These are phyloP conservation scores for Cephonodes hylas DNA, from an alignment of 2,888 invertebrate genomes.

Conservation along the genomic window DNA sequence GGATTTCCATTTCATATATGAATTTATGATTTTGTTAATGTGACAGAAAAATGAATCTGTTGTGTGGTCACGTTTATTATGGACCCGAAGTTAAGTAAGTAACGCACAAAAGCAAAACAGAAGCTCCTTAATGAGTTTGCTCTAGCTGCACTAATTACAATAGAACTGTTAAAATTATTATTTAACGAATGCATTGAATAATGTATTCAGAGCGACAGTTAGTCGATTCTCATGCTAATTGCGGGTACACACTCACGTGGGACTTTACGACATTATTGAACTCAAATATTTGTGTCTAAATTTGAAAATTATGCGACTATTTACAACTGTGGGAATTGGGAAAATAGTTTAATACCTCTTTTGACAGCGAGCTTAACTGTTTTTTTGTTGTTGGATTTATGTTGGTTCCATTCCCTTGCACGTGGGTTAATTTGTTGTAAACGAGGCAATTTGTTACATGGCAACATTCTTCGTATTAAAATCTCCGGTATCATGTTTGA, in stretches of 20 bases:
- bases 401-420: constrained; percentile 11
- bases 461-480: not conserved
- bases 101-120: not conserved
- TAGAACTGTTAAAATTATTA: constrained; percentile 31
- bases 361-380: constrained; percentile 27
- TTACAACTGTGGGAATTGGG: constrained; percentile 21
- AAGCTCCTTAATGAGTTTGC: not conserved
- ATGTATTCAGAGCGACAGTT: constrained; percentile 60
- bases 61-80: not conserved
- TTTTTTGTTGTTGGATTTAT: constrained; percentile 17
- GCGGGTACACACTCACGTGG: constrained; percentile 23
- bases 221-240: constrained; percentile 57
- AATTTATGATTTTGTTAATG: not conserved
- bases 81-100: not conserved
- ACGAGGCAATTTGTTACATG: not conserved
- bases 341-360: constrained; percentile 21
- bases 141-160: constrained; percentile 2
- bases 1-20: not conserved
- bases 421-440: constrained; percentile 7
- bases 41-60: not conserved
- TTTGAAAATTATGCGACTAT: constrained; percentile 32
- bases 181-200: constrained; percentile 40
- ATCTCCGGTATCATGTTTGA: constrained; percentile 5
- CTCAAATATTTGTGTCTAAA: constrained; percentile 35
- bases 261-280: constrained; percentile 27